Evolutionary conservation across 2,797 vertebrate species (phyloP).

Genomic region (Epinephelus awoara): DNA sequence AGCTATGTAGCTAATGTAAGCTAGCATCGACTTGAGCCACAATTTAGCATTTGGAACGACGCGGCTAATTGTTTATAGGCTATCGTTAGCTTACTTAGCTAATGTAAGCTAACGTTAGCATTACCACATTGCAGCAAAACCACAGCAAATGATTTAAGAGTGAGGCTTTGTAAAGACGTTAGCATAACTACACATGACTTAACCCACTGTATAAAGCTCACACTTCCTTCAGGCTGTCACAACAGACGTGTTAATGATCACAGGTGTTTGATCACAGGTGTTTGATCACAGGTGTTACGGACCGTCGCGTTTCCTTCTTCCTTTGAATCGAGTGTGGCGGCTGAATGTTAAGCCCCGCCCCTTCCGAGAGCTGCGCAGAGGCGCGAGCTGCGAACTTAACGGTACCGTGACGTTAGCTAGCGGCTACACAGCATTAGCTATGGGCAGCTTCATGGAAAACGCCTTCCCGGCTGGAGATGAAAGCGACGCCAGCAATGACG

Average conservation of each 20-base stretch:
- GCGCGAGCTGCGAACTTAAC: no score
- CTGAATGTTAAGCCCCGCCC: not conserved
- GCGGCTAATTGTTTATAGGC: not conserved
- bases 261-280: no score
- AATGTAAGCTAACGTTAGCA: not conserved
- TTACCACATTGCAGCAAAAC: no score
- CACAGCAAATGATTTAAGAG: no score
- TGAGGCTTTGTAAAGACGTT: no score
- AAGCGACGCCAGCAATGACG: slow-evolving; percentile 79
- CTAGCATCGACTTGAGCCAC: not conserved
- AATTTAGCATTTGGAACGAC: not conserved
- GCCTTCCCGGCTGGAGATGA: slow-evolving; percentile 83
- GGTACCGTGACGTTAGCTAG: not conserved
- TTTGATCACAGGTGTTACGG: no score
- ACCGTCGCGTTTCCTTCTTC: no score
- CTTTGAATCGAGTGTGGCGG: no score
- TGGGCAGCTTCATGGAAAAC: slow-evolving; percentile 17
- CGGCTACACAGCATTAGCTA: not conserved
- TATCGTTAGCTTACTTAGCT: not conserved
- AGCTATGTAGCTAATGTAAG: not conserved
- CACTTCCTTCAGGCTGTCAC: no score
- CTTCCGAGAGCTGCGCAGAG: not conserved
- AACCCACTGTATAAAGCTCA: no score
- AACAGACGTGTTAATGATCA: no score
- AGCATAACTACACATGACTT: no score